phyloP scores from a whole-genome alignment of 23 tunicate genomes.

The Styela plicata region DNA sequence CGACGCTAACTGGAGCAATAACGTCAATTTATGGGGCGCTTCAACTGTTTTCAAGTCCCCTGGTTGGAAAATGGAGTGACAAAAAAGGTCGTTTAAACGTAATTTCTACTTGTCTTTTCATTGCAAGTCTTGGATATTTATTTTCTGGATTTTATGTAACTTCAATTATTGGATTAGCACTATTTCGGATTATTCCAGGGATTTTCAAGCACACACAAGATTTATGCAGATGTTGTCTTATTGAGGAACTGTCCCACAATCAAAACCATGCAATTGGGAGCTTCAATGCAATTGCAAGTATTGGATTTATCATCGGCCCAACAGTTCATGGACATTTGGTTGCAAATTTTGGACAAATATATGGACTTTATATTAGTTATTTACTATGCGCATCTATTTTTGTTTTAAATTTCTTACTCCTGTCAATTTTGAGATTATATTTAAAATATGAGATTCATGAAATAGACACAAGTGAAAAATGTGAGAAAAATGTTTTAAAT shows the following conservation, averaged over 20 bases:
- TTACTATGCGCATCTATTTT: conserved; percentile 36
- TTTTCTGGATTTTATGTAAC: conserved; percentile 14
- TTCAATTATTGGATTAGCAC: conserved; percentile 20
- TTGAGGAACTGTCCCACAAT: conserved; percentile 11
- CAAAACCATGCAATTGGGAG: conserved; percentile 36
- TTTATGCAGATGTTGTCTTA: conserved; percentile 38
- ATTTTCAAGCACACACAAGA: conserved; percentile 74
- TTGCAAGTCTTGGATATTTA: conserved; percentile 37
- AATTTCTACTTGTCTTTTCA: conserved; percentile 32
- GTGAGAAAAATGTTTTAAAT: too few species aligned
- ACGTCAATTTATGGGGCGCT: conserved; percentile 60
- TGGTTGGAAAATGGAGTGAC: conserved; percentile 51
- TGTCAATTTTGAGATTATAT: conserved; percentile 19
- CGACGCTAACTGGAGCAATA: conserved; percentile 46
- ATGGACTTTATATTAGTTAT: conserved; percentile 33
- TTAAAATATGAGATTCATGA: background rate
- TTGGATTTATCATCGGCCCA: conserved; percentile 68
- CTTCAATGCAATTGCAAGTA: conserved; percentile 56
- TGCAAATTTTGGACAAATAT: conserved; percentile 25
- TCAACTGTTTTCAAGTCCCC: conserved; percentile 64
- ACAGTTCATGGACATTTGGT: conserved; percentile 42
- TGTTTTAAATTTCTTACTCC: conserved; percentile 31
- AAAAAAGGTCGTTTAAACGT: conserved; percentile 32
- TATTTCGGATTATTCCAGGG: conserved; percentile 42
- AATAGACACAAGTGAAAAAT: background rate